Conservation (phyloP, 2,888 invertebrate genomes). For the Ptychoptera contaminata region DNA sequence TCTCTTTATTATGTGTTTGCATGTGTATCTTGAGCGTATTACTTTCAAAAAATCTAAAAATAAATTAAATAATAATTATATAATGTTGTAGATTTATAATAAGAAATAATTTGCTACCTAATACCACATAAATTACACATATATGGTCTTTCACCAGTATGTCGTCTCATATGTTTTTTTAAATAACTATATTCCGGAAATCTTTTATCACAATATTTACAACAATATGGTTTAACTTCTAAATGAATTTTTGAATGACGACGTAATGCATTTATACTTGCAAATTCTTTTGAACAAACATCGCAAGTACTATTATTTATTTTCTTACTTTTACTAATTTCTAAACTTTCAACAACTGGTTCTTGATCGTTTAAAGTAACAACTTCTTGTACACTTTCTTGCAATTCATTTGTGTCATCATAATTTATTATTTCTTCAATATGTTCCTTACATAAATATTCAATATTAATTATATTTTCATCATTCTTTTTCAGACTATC, state of each 20-base stretch:
- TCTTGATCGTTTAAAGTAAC: background rate
- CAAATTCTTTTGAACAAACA: background rate
- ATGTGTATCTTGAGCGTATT: conserved; percentile 6
- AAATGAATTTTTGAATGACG: background rate
- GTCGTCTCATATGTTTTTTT: conserved; percentile 7
- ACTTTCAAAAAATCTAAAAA: background rate
- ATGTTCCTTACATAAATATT: too few species aligned
- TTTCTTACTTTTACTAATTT: background rate
- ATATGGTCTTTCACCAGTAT: conserved; percentile 6
- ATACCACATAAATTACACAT: conserved; percentile 3
- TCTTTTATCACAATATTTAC: conserved; percentile 10
- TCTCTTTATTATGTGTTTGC: conserved; percentile 3
- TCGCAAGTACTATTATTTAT: background rate
- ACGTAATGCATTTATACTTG: background rate
- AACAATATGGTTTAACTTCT: conserved; percentile 9
- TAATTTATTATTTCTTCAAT: too few species aligned
- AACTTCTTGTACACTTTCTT: conserved; percentile 20
- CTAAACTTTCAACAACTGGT: background rate
- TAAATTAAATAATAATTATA: background rate
- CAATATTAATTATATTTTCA: too few species aligned
- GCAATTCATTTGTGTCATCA: conserved; percentile 8
- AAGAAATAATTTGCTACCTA: background rate
- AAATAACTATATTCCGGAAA: conserved; percentile 4
- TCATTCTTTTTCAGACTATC: too few species aligned
- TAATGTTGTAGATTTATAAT: background rate